Conservation (phyloP, 2,888 invertebrate species). For the Oscheius sp. region DNA sequence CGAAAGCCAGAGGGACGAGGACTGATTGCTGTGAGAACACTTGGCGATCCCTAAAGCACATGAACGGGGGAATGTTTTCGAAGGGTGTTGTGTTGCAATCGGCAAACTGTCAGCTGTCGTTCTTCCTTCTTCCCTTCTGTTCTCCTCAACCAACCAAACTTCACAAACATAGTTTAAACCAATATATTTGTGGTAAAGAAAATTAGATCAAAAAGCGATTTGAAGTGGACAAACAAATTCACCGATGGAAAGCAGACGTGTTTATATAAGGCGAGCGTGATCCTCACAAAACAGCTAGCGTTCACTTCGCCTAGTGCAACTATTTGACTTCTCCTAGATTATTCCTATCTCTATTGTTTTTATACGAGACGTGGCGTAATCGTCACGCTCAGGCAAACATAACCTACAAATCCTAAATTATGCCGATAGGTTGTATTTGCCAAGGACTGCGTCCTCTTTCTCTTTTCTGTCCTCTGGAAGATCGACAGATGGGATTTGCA, state of each 20-base stretch:
- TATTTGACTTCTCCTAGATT: too few species aligned
- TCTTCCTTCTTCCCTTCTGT: too few species aligned
- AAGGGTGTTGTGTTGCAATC: too few species aligned
- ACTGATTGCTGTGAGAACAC: too few species aligned
- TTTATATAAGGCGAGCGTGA: conserved; percentile 22
- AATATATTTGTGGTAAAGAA: too few species aligned
- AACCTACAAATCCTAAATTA: background rate
- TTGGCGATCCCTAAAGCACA: too few species aligned
- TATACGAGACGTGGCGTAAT: background rate
- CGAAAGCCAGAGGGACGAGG: too few species aligned
- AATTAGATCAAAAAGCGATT: background rate
- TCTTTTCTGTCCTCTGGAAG: background rate
- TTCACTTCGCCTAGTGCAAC: background rate
- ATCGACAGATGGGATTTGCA: background rate
- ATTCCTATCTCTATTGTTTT: too few species aligned
- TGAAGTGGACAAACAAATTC: conserved; percentile 3
- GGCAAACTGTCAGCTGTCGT: too few species aligned
- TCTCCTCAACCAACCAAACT: too few species aligned
- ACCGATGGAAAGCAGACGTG: conserved; percentile 13
- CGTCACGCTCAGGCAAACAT: background rate
- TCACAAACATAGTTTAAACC: too few species aligned
- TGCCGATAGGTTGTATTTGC: background rate
- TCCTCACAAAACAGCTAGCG: background rate
- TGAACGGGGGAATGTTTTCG: too few species aligned
- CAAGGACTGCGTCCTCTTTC: background rate